These are phyloP conservation scores for Diachasma alloeum DNA, from an alignment of 1,140 invertebrate genomes.

Conservation along the genomic window DNA sequence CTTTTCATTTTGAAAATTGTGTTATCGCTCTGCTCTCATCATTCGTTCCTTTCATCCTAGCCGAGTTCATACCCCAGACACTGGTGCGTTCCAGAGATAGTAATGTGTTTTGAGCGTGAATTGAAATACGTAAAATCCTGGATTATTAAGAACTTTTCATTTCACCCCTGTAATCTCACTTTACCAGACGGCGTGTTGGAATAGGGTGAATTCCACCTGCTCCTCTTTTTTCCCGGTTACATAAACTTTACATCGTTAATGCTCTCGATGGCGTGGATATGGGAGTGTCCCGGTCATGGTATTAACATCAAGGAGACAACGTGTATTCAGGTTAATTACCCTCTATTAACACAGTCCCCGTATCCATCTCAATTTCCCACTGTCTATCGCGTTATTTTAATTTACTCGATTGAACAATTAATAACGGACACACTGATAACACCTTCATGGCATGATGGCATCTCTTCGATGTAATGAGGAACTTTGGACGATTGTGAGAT, in stretches of 20 bases:
- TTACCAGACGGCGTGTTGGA: background rate
- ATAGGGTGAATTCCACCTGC: background rate
- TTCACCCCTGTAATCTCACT: background rate
- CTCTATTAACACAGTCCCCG: background rate
- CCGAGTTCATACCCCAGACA: background rate
- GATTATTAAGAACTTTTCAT: background rate
- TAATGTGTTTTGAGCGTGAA: background rate
- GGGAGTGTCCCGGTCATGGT: conserved; percentile 7
- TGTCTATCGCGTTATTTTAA: background rate
- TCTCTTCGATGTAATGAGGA: too few relatives aligned
- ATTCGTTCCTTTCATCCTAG: background rate
- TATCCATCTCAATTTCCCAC: background rate
- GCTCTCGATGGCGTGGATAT: background rate
- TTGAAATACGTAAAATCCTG: background rate
- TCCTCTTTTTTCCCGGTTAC: background rate
- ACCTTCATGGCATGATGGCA: too few relatives aligned
- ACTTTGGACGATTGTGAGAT: too few relatives aligned
- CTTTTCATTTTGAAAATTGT: conserved; percentile 6
- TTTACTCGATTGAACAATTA: background rate
- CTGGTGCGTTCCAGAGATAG: background rate
- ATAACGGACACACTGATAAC: background rate
- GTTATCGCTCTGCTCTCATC: background rate
- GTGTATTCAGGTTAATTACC: conserved; percentile 7
- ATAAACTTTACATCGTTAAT: background rate
- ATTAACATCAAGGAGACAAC: conserved; percentile 4